Evolutionary conservation across 2,113 vertebrate species (phyloP), one percentile per base, ranked within the genome.

Genomic region (Trogon melanurus): DNA sequence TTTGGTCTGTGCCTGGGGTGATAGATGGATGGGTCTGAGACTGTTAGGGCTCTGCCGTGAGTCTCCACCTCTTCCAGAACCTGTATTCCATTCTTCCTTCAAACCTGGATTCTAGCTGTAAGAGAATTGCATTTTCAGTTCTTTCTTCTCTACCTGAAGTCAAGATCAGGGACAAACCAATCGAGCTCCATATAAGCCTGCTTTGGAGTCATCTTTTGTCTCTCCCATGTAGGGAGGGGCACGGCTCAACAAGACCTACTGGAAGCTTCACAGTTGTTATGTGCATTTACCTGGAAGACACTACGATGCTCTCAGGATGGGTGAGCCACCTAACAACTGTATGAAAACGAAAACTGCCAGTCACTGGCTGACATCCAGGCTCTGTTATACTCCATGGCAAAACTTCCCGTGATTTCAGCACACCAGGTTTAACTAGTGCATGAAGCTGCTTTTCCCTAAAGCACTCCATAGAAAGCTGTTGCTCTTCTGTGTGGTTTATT

Each of bases 401-500:
- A 89, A 65, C 57, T 82, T 91, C 93, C 88, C 64, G 76, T 73
- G 71, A 90, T 88, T 88, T 93, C 91, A 76, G 79, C 65, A 69
- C 79, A 53, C 58, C 45, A 51, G 70, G 53, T 89, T 91, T 65
- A 95, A 89, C 73, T 69, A 79, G 84, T 3, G 16, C 76, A 72
- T 64, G 61, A 95, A 95, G 94, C 79, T 76, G 8, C 48, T 89
- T 95, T 79, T 71, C 94, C 91, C 95, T 84, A 67, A 81, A 95
- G 94, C 82, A 44, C 51, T 92, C 67, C 8, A 5, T 5, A 62
- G 85, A 93, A 96, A 86, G 51, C 84, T 71, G 84, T 95, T 86
- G 89, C 91, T 95, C 83, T 94, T 92, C 94, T 91, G 91, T 79
- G 57, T 74, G 85, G 88, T 78, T 93, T 88, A 79, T 62, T 66